Evolutionary conservation across 2,888 invertebrate species (phyloP).

Genomic region (Choreutis nemorana): DNA sequence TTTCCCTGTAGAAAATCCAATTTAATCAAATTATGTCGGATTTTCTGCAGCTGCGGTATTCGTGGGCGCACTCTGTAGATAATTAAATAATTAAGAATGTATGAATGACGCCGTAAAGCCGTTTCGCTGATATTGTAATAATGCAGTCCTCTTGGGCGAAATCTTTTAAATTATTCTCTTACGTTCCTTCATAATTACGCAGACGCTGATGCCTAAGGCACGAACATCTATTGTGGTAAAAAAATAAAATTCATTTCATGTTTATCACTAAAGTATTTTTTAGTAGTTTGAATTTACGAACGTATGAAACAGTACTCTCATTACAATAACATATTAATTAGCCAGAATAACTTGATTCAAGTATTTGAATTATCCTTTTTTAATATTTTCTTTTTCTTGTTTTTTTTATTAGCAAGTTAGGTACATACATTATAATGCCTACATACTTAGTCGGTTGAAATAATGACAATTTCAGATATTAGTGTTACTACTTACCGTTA

Average conservation of each 20-base stretch:
- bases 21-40: slow-evolving; percentile 47
- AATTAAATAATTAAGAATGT: slow-evolving; percentile 65
- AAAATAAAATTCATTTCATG: slow-evolving; percentile 10
- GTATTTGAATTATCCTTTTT: too few species aligned
- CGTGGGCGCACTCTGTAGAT: slow-evolving; percentile 47
- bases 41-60: slow-evolving; percentile 44
- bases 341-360: too few species aligned
- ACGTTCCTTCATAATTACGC: slow-evolving; percentile 45
- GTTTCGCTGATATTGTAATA: slow-evolving; percentile 61
- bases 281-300: too few species aligned
- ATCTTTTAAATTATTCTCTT: slow-evolving; percentile 61
- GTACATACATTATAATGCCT: slow-evolving; percentile 17
- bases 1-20: slow-evolving; percentile 36
- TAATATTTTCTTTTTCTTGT: too few species aligned
- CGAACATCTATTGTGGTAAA: slow-evolving; percentile 30
- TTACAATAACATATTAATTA: too few species aligned
- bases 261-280: too few species aligned
- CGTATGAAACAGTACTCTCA: too few species aligned
- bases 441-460: slow-evolving; percentile 5
- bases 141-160: slow-evolving; percentile 59
- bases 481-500: too few species aligned
- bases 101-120: slow-evolving; percentile 60
- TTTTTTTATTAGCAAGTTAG: too few species aligned
- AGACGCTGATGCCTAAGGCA: slow-evolving; percentile 32
- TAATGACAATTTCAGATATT: slow-evolving; percentile 1